phyloP scores from a whole-genome alignment of 2,888 invertebrate species.

The Cheilosia impressa region DNA sequence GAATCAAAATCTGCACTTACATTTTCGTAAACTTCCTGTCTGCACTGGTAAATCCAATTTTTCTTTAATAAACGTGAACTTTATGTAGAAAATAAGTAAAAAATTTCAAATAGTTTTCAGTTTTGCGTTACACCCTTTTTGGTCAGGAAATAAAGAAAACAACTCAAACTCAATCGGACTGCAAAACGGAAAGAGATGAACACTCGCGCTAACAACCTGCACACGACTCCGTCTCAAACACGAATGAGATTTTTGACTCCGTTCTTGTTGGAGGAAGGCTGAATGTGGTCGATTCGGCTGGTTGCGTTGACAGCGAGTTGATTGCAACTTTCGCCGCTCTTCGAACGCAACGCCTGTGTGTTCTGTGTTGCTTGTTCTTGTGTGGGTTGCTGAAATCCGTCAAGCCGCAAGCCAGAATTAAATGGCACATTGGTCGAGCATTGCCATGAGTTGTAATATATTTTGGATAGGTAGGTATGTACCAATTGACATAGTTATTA shows the following conservation, averaged over 20 bases:
- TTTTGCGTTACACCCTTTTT: conserved; percentile 69
- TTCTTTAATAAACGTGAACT: conserved; percentile 33
- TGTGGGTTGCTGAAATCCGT: background rate
- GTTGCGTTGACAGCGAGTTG: conserved; percentile 45
- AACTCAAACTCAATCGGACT: conserved; percentile 59
- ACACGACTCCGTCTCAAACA: conserved; percentile 81
- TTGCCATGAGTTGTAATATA: background rate
- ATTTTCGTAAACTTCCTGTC: conserved; percentile 34
- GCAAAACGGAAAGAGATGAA: conserved; percentile 59
- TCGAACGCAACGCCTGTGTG: background rate
- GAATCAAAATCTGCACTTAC: conserved; percentile 68
- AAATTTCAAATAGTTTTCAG: conserved; percentile 12
- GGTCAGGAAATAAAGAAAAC: conserved; percentile 35
- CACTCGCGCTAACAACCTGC: conserved; percentile 76
- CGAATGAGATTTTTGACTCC: conserved; percentile 78
- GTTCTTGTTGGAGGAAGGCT: conserved; percentile 59
- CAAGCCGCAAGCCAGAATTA: conserved; percentile 59
- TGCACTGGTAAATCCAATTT: conserved; percentile 71
- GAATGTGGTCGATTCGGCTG: conserved; percentile 28
- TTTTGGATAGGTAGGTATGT: too few species aligned
- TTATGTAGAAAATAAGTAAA: conserved; percentile 8
- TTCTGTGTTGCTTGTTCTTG: background rate
- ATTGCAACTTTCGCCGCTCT: conserved; percentile 42
- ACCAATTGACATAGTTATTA: too few species aligned
- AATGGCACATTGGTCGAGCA: background rate